Percentiles rank a stretch among this genome's conserved stretches.
Evolutionary conservation across 2,888 invertebrate species (phyloP).

Genomic region (Spicauda simplicius): DNA sequence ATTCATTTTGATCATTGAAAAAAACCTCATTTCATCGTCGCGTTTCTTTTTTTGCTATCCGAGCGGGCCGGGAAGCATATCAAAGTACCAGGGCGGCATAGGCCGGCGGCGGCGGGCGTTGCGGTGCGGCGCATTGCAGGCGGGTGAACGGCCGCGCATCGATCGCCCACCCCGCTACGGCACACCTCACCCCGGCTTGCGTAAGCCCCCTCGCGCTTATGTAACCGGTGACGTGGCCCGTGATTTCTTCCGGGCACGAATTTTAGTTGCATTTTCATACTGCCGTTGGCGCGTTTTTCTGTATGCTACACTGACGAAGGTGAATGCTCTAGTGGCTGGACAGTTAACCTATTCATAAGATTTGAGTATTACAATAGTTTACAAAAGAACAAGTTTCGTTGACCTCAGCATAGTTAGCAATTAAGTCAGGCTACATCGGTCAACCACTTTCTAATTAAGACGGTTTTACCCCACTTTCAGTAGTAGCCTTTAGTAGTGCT

Average conservation of each 20-base stretch:
- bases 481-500: neutral
- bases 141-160: conserved; percentile 84
- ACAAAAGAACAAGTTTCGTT: neutral
- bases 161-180: conserved; percentile 59
- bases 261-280: conserved; percentile 48
- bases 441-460: neutral
- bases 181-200: conserved; percentile 57
- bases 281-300: conserved; percentile 24
- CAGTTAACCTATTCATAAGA: conserved; percentile 7
- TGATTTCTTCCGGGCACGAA: conserved; percentile 64
- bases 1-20: conserved; percentile 37
- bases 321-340: conserved; percentile 14
- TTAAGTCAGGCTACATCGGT: neutral
- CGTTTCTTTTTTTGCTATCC: conserved; percentile 34
- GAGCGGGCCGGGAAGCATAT: conserved; percentile 41
- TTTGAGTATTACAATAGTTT: neutral
- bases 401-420: conserved; percentile 1
- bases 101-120: conserved; percentile 58
- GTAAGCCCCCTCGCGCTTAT: conserved; percentile 73
- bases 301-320: conserved; percentile 1
- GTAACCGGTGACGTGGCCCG: conserved; percentile 75
- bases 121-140: conserved; percentile 80
- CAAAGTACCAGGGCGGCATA: conserved; percentile 70
- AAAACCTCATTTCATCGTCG: conserved; percentile 38
- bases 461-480: neutral